Evolutionary conservation across 37 sponge, comb jelly and placozoan species (phyloP), one percentile per base, ranked within the genome.

Genomic region (Chondrilla cf. caribensis): DNA sequence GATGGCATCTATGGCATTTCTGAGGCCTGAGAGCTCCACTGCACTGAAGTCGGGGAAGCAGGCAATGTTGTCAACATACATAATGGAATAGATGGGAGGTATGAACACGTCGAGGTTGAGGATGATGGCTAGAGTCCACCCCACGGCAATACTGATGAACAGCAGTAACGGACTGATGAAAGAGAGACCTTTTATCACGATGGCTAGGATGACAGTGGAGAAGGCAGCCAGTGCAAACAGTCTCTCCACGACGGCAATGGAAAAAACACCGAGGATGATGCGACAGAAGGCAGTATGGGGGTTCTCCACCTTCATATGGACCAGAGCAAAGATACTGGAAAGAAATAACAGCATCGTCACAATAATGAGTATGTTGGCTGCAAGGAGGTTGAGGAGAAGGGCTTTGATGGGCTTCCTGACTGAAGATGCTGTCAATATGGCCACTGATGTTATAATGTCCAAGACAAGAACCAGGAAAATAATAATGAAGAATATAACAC

Each of bases 381-480:
- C 29, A 29, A 81, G 64, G 68, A 67, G 68, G 68, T 67, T 67
- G 28, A 67, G 29, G 32, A 67, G 68, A 33, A 67, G 35, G 33
- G 35, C 35, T 33, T 67, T 28, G 17, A 67, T 28, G 31, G 68
- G 29, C 68, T 29, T 38, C 3, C 37, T 62, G 25, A 81, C 37
- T 18, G 65, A 62, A 6, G 51, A 11, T 47, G 51, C 51, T 47
- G 9, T 47, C 51, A 47, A 47, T 11, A 47, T 11, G 11, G 51
- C 51, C 51, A 47, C 51, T 47, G 51, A 47, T 47, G 51, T 47
- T 6, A 47, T 6, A 11, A 47, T 11, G 51, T 47, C 51, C 51
- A 47, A 47, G 11, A 47, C 51, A 6, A 47, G 11, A 14, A 47
- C 51, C 51, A 47, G 51, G 51, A 47, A 47, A 14, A 47, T 47